Evolutionary conservation across 2,888 invertebrate species (phyloP).

Genomic region (Phyllotreta cruciferae): DNA sequence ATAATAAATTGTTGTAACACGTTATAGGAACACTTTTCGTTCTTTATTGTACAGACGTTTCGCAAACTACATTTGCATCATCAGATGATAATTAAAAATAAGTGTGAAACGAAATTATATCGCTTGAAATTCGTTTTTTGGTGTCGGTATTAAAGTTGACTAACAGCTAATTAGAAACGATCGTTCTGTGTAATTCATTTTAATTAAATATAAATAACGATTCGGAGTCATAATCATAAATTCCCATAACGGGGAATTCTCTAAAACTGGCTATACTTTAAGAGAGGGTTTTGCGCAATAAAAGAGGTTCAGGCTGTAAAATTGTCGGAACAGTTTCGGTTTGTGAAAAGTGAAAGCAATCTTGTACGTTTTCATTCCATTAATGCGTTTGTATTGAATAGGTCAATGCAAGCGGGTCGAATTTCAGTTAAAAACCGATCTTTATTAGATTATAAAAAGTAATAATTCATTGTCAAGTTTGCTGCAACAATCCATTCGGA

Average conservation of each 20-base stretch:
- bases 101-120: too few species aligned
- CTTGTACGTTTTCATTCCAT: background rate
- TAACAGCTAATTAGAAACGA: background rate
- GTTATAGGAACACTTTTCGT: too few species aligned
- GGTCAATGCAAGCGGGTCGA: slow-evolving; percentile 12
- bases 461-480: slow-evolving; percentile 18
- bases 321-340: slow-evolving; percentile 6
- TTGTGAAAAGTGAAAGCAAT: slow-evolving; percentile 13
- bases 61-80: too few species aligned
- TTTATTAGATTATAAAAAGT: slow-evolving; percentile 9
- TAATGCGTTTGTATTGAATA: slow-evolving; percentile 13
- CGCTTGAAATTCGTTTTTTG: too few species aligned
- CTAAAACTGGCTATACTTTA: slow-evolving; percentile 5
- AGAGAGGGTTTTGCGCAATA: slow-evolving; percentile 10
- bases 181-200: background rate
- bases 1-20: too few species aligned
- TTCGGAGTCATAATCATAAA: slow-evolving; percentile 4
- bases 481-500: background rate
- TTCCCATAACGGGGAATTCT: slow-evolving; percentile 7
- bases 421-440: slow-evolving; percentile 10
- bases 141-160: too few species aligned
- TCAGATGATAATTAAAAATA: too few species aligned
- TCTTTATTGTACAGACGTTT: too few species aligned
- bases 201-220: slow-evolving; percentile 4
- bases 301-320: slow-evolving; percentile 13